A percentile compares a stretch with the other conserved stretches of the same genome.
Evolutionary conservation across 2,113 vertebrate species (phyloP).

Genomic region (Labrus mixtus): DNA sequence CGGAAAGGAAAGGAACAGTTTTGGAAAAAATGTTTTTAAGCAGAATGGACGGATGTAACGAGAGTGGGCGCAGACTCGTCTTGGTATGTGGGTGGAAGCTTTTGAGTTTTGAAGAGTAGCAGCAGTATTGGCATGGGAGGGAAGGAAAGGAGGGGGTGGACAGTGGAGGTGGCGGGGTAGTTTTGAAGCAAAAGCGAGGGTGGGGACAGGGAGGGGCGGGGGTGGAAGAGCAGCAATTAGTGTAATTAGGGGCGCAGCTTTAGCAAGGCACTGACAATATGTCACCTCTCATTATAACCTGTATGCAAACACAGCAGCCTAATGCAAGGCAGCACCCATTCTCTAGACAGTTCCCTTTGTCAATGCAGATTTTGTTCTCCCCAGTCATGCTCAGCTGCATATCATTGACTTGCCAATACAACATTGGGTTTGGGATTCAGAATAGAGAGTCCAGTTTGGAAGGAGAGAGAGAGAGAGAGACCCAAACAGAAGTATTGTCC

Average conservation of each 20-base stretch:
- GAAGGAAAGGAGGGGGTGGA: conserved; percentile 29
- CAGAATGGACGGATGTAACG: conserved; percentile 42
- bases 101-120: conserved; percentile 66
- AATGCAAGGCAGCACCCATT: conserved; percentile 79
- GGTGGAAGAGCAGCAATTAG: conserved; percentile 81
- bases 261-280: conserved; percentile 84
- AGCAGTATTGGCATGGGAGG: conserved; percentile 59
- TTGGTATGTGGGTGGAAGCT: conserved; percentile 60
- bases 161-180: background rate
- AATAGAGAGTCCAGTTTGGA: conserved; percentile 58
- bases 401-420: conserved; percentile 78
- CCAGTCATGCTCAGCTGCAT: conserved; percentile 64
- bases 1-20: conserved; percentile 11
- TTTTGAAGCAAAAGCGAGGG: conserved; percentile 45
- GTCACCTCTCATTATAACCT: conserved; percentile 85
- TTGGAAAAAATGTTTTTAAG: conserved; percentile 22
- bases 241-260: conserved; percentile 83
- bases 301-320: conserved; percentile 78
- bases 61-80: conserved; percentile 53
- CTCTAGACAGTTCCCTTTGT: conserved; percentile 72
- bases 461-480: background rate
- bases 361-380: conserved; percentile 77
- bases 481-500: conserved; percentile 49
- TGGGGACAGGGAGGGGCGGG: conserved; percentile 41
- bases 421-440: conserved; percentile 59